These are phyloP conservation scores for Chrysopa pallens DNA, from an alignment of 1,140 invertebrate species.

Conservation along the genomic window DNA sequence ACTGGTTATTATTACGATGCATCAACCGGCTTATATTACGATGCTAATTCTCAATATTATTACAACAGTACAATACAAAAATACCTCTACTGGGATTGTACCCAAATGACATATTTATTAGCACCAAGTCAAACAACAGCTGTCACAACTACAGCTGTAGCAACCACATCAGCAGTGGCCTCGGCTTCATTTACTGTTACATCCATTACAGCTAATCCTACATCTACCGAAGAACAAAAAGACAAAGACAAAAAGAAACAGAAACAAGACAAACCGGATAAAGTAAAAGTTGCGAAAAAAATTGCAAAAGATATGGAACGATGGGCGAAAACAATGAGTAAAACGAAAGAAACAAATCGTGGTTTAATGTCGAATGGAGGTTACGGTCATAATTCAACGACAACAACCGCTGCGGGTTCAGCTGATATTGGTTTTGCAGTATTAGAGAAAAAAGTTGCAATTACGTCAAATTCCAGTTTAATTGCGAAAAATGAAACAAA, in stretches of 20 bases:
- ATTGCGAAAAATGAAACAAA: neutral
- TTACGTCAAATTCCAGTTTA: constrained; percentile 13
- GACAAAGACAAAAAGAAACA: constrained; percentile 32
- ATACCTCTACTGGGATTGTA: constrained; percentile 90
- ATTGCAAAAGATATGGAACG: constrained; percentile 73
- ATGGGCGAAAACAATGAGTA: constrained; percentile 95
- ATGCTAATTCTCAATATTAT: constrained; percentile 85
- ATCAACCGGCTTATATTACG: constrained; percentile 84
- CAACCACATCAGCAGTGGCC: constrained; percentile 6
- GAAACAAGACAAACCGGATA: constrained; percentile 57
- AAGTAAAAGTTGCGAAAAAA: constrained; percentile 94
- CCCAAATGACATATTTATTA: constrained; percentile 61
- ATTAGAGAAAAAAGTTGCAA: constrained; percentile 41
- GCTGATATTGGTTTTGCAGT: constrained; percentile 86
- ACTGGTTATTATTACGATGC: constrained; percentile 96
- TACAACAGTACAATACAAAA: constrained; percentile 78
- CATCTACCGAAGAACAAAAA: constrained; percentile 14
- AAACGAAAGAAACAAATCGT: constrained; percentile 69
- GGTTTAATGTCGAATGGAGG: constrained; percentile 5
- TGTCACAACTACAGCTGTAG: constrained; percentile 6
- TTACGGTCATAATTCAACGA: constrained; percentile 3
- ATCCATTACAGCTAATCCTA: constrained; percentile 9
- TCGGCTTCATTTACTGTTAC: constrained; percentile 16
- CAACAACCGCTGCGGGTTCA: constrained; percentile 37
- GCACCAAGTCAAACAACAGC: constrained; percentile 30